phyloP scores from a whole-genome alignment of 2,888 invertebrate species.

The Panopea generosa region DNA sequence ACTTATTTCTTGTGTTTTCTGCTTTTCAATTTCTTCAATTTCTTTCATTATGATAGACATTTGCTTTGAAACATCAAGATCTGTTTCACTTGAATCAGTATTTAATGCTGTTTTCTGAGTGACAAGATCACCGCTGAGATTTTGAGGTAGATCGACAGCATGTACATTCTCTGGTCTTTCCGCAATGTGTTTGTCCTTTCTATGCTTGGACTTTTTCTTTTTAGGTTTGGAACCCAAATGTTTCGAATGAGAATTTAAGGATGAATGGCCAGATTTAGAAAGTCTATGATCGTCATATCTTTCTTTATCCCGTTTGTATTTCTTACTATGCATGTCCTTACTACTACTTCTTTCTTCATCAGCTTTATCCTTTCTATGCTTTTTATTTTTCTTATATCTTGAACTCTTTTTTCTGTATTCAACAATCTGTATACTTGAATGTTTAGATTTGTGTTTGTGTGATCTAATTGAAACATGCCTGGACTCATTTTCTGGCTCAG shows the following conservation, averaged over 20 bases:
- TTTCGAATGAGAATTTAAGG: constrained; percentile 30
- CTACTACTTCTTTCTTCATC: constrained; percentile 56
- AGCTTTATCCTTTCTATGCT: constrained; percentile 56
- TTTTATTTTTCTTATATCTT: constrained; percentile 65
- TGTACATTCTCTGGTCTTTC: too few relatives aligned
- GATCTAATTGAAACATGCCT: constrained; percentile 45
- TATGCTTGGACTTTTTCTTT: constrained; percentile 60
- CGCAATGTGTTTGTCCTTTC: constrained; percentile 54
- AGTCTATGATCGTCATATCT: constrained; percentile 14
- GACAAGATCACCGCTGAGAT: too few relatives aligned
- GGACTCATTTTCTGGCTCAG: constrained; percentile 40
- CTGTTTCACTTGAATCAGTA: too few relatives aligned
- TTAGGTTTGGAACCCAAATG: constrained; percentile 32
- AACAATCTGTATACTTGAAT: constrained; percentile 62
- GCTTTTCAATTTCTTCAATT: background rate
- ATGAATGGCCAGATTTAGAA: constrained; percentile 1
- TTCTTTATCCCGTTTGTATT: background rate
- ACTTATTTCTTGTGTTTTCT: background rate
- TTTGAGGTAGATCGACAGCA: too few relatives aligned
- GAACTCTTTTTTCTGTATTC: constrained; percentile 63
- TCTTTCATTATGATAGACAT: background rate
- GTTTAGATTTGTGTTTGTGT: constrained; percentile 41
- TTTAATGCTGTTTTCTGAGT: too few relatives aligned
- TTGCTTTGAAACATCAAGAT: background rate
- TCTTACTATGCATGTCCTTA: constrained; percentile 17